Evolutionary conservation across 2,113 vertebrate species (phyloP).

Genomic region (Mesitornis unicolor): DNA sequence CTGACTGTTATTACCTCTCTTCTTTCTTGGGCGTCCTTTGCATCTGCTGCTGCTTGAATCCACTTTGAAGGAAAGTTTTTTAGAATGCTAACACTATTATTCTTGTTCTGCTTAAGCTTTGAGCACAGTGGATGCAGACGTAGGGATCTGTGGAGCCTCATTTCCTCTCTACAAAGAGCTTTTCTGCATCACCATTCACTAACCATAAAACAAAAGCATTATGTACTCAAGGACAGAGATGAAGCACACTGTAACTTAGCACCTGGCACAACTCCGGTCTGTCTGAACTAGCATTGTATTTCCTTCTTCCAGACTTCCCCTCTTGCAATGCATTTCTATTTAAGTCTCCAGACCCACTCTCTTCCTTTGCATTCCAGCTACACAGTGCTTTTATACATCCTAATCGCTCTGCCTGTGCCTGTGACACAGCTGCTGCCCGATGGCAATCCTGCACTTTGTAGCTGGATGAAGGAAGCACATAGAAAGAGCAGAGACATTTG

Average conservation of each 20-base stretch:
- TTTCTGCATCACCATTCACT: background rate
- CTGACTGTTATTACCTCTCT: background rate
- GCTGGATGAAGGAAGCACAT: rapidly evolving
- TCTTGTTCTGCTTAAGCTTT: background rate
- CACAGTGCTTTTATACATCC: background rate
- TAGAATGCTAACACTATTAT: background rate
- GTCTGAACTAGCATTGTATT: background rate
- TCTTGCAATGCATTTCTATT: background rate
- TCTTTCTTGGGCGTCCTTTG: background rate
- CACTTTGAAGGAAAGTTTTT: background rate
- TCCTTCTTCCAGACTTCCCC: background rate
- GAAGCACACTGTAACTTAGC: background rate
- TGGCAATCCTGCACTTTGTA: background rate
- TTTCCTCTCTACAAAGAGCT: background rate
- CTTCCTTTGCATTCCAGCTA: background rate
- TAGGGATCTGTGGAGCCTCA: background rate
- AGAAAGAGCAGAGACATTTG: background rate
- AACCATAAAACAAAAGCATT: background rate
- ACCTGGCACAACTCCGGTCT: background rate
- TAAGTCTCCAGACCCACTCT: background rate
- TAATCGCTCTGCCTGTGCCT: background rate
- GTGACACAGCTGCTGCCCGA: background rate
- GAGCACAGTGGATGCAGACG: background rate
- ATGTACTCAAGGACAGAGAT: background rate
- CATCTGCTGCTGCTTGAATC: background rate